Conservation (phyloP, 2,888 invertebrate genomes). For the Pyrocoelia pectoralis region DNA sequence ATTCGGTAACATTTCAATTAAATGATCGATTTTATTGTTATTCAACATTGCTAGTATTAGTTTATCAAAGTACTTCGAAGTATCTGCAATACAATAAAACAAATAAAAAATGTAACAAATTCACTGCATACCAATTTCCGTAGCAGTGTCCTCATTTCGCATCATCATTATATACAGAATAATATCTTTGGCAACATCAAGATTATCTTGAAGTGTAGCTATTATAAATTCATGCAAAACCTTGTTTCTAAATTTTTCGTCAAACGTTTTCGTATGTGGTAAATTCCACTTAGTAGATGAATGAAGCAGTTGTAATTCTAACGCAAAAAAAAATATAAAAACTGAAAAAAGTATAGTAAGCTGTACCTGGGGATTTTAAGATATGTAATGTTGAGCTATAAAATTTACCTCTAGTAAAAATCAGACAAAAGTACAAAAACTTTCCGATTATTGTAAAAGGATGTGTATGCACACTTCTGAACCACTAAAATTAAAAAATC, state of each 20-base stretch:
- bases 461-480: background rate
- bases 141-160: slow-evolving; percentile 5
- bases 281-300: slow-evolving; percentile 2
- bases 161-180: slow-evolving; percentile 24
- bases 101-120: background rate
- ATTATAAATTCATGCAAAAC: slow-evolving; percentile 12
- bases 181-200: slow-evolving; percentile 17
- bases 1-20: background rate
- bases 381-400: slow-evolving; percentile 11
- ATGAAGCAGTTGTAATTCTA: slow-evolving; percentile 19
- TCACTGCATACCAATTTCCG: slow-evolving; percentile 18
- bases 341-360: background rate
- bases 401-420: slow-evolving; percentile 17
- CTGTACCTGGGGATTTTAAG: slow-evolving; percentile 18
- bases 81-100: background rate
- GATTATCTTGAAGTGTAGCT: slow-evolving; percentile 4
- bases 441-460: slow-evolving; percentile 16
- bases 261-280: background rate
- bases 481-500: slow-evolving; percentile 21
- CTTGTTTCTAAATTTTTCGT: slow-evolving; percentile 12
- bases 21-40: background rate
- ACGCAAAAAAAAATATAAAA: background rate
- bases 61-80: slow-evolving; percentile 11
- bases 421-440: slow-evolving; percentile 20
- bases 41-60: slow-evolving; percentile 1